A percentile compares a stretch with the other conserved stretches of the same genome.
Conservation (phyloP, 1,140 invertebrate genomes). For the Brachionus plicatilis region DNA sequence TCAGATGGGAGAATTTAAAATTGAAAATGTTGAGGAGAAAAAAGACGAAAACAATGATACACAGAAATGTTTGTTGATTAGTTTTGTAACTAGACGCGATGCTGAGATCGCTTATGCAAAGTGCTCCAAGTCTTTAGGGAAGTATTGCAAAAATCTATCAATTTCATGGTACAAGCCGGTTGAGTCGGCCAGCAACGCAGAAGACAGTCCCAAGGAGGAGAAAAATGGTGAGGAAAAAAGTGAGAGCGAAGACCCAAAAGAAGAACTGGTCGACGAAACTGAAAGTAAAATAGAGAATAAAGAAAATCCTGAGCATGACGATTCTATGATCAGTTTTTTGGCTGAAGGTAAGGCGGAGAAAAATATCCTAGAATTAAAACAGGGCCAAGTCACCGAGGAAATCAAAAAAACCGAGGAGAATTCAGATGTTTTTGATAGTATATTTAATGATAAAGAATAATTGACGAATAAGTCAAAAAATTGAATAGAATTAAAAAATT, state of each 20-base stretch:
- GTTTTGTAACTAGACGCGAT: conserved; percentile 32
- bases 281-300: not conserved
- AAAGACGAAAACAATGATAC: not conserved
- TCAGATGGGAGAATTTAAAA: not conserved
- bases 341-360: not conserved
- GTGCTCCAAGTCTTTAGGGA: not conserved
- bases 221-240: not conserved
- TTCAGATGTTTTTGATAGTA: conserved; percentile 12
- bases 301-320: not conserved
- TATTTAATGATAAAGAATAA: conserved; percentile 5
- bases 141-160: not conserved
- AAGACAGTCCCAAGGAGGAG: not conserved
- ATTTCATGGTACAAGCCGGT: not conserved
- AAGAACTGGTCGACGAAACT: not conserved
- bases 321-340: not conserved
- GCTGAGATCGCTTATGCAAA: conserved; percentile 4
- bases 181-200: not conserved
- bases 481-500: not conserved
- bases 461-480: conserved; percentile 12
- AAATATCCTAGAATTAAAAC: not conserved
- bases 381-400: not conserved
- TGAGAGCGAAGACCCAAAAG: not conserved
- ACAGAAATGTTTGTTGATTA: not conserved
- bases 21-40: not conserved
- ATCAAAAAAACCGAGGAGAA: not conserved